These are phyloP conservation scores for Macrophya alboannulata DNA, from an alignment of 2,888 invertebrate genomes.

Conservation along the genomic window DNA sequence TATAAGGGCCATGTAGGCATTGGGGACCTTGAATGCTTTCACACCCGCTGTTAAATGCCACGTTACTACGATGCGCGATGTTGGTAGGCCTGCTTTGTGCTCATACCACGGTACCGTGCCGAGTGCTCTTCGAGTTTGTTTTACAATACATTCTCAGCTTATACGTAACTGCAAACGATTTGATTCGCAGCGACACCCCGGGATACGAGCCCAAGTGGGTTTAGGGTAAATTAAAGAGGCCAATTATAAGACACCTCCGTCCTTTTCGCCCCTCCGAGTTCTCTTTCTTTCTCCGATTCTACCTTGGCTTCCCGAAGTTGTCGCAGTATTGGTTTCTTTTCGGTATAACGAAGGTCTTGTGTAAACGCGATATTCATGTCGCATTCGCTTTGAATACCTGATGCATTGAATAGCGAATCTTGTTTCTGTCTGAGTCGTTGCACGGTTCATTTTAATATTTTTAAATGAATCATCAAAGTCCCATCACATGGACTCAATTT, in stretches of 20 bases:
- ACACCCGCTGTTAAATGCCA: constrained; percentile 54
- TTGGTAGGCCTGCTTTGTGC: constrained; percentile 48
- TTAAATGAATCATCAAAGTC: constrained; percentile 15
- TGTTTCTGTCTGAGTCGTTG: neutral
- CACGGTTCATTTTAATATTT: neutral
- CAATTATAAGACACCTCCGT: constrained; percentile 42
- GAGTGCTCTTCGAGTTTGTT: constrained; percentile 51
- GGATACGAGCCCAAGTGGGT: constrained; percentile 6
- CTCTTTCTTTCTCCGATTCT: neutral
- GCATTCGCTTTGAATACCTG: neutral
- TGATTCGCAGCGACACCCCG: constrained; percentile 38
- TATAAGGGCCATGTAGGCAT: constrained; percentile 61
- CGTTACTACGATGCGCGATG: constrained; percentile 50
- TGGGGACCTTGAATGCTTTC: constrained; percentile 55
- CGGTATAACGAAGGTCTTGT: neutral
- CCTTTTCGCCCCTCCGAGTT: neutral
- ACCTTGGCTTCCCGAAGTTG: neutral
- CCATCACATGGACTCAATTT: neutral
- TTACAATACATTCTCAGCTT: constrained; percentile 47
- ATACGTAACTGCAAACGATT: constrained; percentile 43
- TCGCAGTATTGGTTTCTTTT: neutral
- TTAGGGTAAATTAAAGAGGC: constrained; percentile 43
- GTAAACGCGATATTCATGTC: neutral
- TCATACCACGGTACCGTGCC: constrained; percentile 19
- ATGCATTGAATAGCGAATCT: neutral